Evolutionary conservation across 2,797 vertebrate genomes (phyloP), one percentile per base, ranked within the genome.

Genomic region (Allobates femoralis): DNA sequence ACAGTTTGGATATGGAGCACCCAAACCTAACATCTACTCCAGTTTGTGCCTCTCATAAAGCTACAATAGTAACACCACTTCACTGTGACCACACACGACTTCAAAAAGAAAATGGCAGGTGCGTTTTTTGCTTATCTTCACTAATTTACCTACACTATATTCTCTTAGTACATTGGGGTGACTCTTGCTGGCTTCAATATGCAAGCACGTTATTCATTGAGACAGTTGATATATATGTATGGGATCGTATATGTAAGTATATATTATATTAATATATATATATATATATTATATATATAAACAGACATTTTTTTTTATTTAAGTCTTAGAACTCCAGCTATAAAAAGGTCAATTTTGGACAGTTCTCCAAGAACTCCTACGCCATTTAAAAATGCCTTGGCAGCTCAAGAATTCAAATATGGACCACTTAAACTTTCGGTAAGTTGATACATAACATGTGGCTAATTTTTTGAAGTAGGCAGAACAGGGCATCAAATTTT

Each of bases 81-180:
- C 96, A 95, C 87, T 93, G 94, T 85, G 96, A 96, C 84, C 96
- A 97, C 89, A 78, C 92, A 90, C 95, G 96, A 90, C 90, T 93
- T 79, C 97, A 97, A 89, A 99, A 99, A 92, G 97, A 99, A 91
- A 98, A 96, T 84, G 94, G 96, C 12, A 89, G 96, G 98, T 99
- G 94, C 95, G 97, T 94, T 30, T n/a, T 76, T 84, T 79, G 7
- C 7, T 46, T 3, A 21, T 8, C 11, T 73, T 50, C 2, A 26
- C 23, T 16, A 21, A 69, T 46, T n/a, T 15, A n/a, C 11, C 41
- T 46, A n/a, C n/a, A 46, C 23, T 73, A 26, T 73, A n/a, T 2
- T 15, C 6, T n/a, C 28, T 26, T 46, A 46, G 11, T 26, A 26
- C 26, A 26, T 26, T n/a, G 23, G 19, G 23, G n/a, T 26, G 21